These are phyloP conservation scores for Bombus superbus DNA, from an alignment of 1,140 invertebrate genomes.

Conservation along the genomic window DNA sequence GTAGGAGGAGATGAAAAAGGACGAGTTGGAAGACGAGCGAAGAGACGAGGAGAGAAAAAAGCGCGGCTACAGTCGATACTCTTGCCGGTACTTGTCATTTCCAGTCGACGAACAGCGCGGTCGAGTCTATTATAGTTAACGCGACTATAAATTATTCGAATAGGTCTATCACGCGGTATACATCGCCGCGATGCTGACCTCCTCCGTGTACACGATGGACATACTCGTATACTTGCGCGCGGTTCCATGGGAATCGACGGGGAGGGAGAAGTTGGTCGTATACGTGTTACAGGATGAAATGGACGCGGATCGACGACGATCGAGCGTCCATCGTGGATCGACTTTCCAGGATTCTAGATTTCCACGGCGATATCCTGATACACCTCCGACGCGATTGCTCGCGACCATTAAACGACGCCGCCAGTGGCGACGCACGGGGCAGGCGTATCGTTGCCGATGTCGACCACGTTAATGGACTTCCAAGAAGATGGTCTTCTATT, in stretches of 20 bases:
- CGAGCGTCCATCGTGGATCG: neutral
- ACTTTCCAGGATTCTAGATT: slow-evolving; percentile 33
- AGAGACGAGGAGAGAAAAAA: slow-evolving; percentile 9
- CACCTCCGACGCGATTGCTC: neutral
- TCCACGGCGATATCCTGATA: neutral
- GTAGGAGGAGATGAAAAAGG: slow-evolving; percentile 40
- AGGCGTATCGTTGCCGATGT: neutral
- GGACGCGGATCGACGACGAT: slow-evolving; percentile 18
- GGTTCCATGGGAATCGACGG: slow-evolving; percentile 11
- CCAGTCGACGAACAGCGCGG: slow-evolving; percentile 37
- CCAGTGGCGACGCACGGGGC: neutral
- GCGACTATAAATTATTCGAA: slow-evolving; percentile 65
- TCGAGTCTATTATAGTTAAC: slow-evolving; percentile 58
- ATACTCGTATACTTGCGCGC: neutral
- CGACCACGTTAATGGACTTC: neutral
- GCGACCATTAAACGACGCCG: slow-evolving; percentile 12
- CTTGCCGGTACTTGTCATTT: slow-evolving; percentile 60
- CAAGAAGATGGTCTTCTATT: neutral
- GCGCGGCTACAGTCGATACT: slow-evolving; percentile 31
- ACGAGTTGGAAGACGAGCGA: neutral
- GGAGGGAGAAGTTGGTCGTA: neutral
- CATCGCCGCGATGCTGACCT: slow-evolving; percentile 22
- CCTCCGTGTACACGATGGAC: slow-evolving; percentile 7
- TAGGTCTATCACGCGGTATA: slow-evolving; percentile 64
- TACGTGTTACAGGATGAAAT: neutral